Evolutionary conservation across 2,888 invertebrate species (phyloP).

Genomic region (Drosophila barbarae): DNA sequence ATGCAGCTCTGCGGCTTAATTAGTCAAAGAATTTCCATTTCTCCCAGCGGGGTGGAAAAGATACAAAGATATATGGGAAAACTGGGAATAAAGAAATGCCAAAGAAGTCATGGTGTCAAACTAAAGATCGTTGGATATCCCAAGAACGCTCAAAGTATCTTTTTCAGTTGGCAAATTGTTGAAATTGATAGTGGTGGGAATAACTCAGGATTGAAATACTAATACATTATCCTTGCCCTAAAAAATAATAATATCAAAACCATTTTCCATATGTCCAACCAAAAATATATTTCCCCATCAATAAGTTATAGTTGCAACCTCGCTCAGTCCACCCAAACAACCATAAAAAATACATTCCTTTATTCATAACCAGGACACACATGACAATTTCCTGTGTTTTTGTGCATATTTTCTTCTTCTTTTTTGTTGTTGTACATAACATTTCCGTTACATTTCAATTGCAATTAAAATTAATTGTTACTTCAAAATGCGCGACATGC

Average conservation of each 20-base stretch:
- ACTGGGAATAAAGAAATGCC: neutral
- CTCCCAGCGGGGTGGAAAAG: constrained; percentile 10
- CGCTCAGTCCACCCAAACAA: neutral
- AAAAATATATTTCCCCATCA: neutral
- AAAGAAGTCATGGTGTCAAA: constrained; percentile 13
- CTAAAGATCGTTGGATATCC: constrained; percentile 15
- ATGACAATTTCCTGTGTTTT: constrained; percentile 23
- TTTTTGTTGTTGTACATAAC: constrained; percentile 30
- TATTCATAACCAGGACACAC: constrained; percentile 11
- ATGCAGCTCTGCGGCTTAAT: constrained; percentile 62
- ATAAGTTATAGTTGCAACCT: neutral
- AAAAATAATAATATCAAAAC: neutral
- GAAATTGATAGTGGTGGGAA: constrained; percentile 33
- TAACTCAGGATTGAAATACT: neutral
- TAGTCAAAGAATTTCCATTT: constrained; percentile 63
- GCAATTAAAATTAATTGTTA: constrained; percentile 73
- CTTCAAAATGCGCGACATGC: constrained; percentile 33
- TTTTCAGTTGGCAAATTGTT: neutral
- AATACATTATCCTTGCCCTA: neutral
- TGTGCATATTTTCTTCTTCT: constrained; percentile 3
- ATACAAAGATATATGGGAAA: neutral
- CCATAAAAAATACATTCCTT: neutral
- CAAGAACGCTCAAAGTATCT: constrained; percentile 12
- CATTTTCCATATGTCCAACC: neutral
- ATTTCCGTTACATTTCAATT: constrained; percentile 65